Percentiles rank a stretch among this genome's conserved stretches.
phyloP scores from a whole-genome alignment of 2,888 invertebrate species.

The Tenthredo notha region DNA sequence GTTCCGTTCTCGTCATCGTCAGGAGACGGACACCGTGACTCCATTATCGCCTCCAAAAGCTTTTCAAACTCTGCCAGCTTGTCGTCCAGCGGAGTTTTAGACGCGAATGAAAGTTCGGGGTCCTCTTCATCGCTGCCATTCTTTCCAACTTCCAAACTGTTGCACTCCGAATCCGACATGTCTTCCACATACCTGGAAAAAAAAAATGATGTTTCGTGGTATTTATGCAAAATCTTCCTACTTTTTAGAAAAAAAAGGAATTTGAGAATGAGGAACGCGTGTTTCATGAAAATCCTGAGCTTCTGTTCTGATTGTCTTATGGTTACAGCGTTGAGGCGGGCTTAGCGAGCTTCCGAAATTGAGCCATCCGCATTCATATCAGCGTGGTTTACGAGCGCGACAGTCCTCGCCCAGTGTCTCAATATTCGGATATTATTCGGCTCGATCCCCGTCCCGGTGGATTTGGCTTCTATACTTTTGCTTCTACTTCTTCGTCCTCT shows the following conservation, averaged over 20 bases:
- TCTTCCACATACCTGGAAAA: constrained; percentile 39
- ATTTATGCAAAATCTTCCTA: neutral
- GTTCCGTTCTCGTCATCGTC: constrained; percentile 66
- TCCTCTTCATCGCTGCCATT: constrained; percentile 56
- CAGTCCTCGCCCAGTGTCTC: constrained; percentile 70
- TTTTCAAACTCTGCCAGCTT: constrained; percentile 75
- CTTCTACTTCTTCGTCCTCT: constrained; percentile 52
- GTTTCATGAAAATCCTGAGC: neutral
- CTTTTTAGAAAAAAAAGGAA: neutral
- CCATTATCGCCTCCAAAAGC: constrained; percentile 73
- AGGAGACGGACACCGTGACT: constrained; percentile 66
- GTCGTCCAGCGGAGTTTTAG: constrained; percentile 64
- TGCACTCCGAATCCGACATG: constrained; percentile 71
- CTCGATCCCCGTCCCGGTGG: constrained; percentile 41
- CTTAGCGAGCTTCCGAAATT: constrained; percentile 61
- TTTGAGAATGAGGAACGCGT: constrained; percentile 9
- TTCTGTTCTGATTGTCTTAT: constrained; percentile 44
- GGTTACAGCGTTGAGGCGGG: neutral
- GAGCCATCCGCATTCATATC: constrained; percentile 69
- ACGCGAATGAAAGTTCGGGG: constrained; percentile 55
- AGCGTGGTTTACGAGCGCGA: constrained; percentile 70
- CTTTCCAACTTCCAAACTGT: constrained; percentile 59
- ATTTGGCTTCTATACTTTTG: constrained; percentile 54
- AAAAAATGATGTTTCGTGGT: neutral
- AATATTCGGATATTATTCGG: constrained; percentile 75